These are phyloP conservation scores for Cynopterus brachyotis DNA, from an alignment of 2,113 vertebrate species.

Conservation along the genomic window DNA sequence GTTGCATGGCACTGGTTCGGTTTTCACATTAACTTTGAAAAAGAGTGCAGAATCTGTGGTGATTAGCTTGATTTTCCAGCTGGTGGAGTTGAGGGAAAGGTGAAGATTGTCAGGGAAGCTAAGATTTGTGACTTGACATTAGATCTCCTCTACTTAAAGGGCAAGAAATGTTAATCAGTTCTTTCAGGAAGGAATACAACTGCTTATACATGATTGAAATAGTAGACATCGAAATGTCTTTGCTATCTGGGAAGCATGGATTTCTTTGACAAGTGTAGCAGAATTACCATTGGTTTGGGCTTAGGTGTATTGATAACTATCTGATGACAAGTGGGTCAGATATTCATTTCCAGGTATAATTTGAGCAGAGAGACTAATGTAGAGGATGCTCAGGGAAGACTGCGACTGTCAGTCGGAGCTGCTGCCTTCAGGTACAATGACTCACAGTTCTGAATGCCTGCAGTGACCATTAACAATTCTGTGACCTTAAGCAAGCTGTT, in stretches of 20 bases:
- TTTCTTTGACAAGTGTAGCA: not conserved
- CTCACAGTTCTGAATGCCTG: fast-evolving
- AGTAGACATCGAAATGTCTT: not conserved
- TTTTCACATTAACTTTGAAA: not conserved
- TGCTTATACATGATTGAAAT: not conserved
- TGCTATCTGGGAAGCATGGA: not conserved
- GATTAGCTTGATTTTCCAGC: not conserved
- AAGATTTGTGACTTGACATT: not conserved
- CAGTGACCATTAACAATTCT: not conserved
- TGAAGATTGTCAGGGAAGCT: not conserved
- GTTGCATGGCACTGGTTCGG: not conserved
- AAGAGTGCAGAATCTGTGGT: not conserved
- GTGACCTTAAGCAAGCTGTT: not conserved
- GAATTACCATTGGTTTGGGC: not conserved
- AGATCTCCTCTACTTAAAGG: not conserved
- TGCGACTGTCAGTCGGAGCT: fast-evolving
- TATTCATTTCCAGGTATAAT: not conserved
- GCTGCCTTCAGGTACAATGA: fast-evolving
- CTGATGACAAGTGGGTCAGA: not conserved
- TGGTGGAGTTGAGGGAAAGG: not conserved
- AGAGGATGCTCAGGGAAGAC: not conserved
- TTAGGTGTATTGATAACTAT: not conserved
- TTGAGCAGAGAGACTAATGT: not conserved
- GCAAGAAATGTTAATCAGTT: not conserved
- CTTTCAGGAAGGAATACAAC: not conserved